These are phyloP conservation scores for Gastracanthus pulcherrimus DNA, from an alignment of 2,888 invertebrate species.

Conservation along the genomic window DNA sequence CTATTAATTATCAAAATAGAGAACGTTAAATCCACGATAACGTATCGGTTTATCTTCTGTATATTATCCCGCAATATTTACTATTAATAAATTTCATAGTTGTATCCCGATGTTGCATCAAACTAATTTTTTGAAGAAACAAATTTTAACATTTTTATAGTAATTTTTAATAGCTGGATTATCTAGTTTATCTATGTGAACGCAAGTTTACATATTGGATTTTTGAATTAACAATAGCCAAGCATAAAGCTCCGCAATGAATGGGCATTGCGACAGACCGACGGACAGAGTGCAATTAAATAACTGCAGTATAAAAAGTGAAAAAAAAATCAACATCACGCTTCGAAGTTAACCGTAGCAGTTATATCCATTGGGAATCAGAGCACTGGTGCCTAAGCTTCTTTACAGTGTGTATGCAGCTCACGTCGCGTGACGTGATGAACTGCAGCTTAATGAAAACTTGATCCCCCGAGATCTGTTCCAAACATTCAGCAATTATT, in stretches of 20 bases:
- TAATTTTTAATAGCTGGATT: too few relatives aligned
- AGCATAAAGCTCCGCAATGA: too few relatives aligned
- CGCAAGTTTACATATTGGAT: background rate
- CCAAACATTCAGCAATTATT: slow-evolving; percentile 39
- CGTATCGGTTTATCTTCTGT: too few relatives aligned
- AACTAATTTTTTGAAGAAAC: too few relatives aligned
- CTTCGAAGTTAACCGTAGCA: background rate
- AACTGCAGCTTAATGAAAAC: slow-evolving; percentile 41
- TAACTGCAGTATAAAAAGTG: background rate
- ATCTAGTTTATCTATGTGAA: too few relatives aligned
- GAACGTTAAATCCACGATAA: too few relatives aligned
- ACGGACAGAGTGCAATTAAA: slow-evolving; percentile 44
- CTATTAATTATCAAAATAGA: too few relatives aligned
- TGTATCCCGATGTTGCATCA: too few relatives aligned
- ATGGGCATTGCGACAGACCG: background rate
- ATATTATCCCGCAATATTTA: too few relatives aligned
- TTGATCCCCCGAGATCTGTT: slow-evolving; percentile 24
- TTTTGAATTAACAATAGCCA: background rate
- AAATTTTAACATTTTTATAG: too few relatives aligned
- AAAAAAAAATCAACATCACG: background rate
- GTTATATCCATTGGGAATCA: background rate
- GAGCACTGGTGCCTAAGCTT: background rate
- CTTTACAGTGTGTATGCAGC: slow-evolving; percentile 13
- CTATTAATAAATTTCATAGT: too few relatives aligned
- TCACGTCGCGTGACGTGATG: slow-evolving; percentile 30